Evolutionary conservation across 64 coral and sea anemone species (phyloP), one percentile per base, ranked within the genome.

Genomic region (Acropora tenuis): DNA sequence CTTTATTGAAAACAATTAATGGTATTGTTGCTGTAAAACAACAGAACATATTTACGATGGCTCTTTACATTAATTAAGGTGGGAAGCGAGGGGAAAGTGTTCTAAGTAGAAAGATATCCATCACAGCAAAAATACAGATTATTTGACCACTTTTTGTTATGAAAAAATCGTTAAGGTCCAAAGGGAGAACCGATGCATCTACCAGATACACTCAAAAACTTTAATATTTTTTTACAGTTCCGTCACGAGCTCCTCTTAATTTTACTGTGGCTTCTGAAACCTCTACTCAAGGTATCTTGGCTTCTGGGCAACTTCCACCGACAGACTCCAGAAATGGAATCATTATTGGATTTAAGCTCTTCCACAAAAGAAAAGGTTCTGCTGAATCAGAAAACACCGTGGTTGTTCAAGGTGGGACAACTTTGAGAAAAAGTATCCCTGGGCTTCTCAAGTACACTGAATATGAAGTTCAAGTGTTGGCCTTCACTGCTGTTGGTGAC

Each of bases 391-490:
- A 16, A 13, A 60, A 40, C 11, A 2, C 55, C 1, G n/a, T 83
- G 18, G 48, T 60, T 1, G 47, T 83, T 46, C 12, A 2, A 18
- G 8, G 16, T 20, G 8, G 13, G 8, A 8, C 80, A 2, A 69
- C 58, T 7, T 15, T 83, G 1, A 68, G 3, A 10, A 47, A 43
- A 47, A 43, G n/a, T 47, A 43, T 83, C 3, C 65, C 41, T 18
- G 60, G 80, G 10, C 41, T 83, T 17, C 30, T 1, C 9, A 83
- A 47, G 47, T 83, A 9, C 41, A 69, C 80, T 47, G 60, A 68
- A 18, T 83, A 83, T 69, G 80, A 83, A 68, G 65, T 83, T 68
- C 60, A 83, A 67, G 80, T 83, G 42, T 83, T 83, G 13, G 58
- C 80, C 2, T 83, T 83, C 50, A 55, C 50, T 4, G 50, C 50